phyloP scores from a whole-genome alignment of 2,113 vertebrate species.

The Terrapene triunguis region DNA sequence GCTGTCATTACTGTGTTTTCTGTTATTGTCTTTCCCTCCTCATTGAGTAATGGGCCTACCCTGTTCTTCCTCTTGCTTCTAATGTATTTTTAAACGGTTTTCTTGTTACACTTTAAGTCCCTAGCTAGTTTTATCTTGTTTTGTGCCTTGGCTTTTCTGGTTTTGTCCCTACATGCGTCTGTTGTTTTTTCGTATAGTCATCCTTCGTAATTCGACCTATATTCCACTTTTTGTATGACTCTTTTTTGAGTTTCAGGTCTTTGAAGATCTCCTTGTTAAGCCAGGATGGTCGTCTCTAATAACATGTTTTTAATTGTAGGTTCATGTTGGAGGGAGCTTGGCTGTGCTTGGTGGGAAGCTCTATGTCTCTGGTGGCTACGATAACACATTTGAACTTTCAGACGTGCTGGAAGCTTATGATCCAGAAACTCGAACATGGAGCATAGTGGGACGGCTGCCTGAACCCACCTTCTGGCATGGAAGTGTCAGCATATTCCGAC shows the following conservation, averaged over 20 bases:
- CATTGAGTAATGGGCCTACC: not conserved
- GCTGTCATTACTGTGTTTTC: not conserved
- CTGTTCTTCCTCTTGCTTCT: not conserved
- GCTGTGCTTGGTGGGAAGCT: conserved; percentile 92
- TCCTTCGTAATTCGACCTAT: not conserved
- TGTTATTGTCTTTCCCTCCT: no score
- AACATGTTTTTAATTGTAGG: conserved; percentile 71
- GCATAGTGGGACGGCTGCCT: conserved; percentile 86
- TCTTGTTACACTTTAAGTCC: not conserved
- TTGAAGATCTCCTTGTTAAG: not conserved
- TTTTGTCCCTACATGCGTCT: not conserved
- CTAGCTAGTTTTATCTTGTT: not conserved
- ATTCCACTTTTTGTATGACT: not conserved
- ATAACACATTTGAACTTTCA: conserved; percentile 95
- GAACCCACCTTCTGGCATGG: conserved; percentile 98
- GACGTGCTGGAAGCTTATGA: conserved; percentile 93
- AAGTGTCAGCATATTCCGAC: conserved; percentile 98
- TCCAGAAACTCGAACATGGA: conserved; percentile 84
- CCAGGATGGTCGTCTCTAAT: not conserved
- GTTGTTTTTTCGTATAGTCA: not conserved
- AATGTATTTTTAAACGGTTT: not conserved
- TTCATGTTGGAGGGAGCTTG: conserved; percentile 95
- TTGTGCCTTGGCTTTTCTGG: not conserved
- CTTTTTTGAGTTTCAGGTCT: not conserved
- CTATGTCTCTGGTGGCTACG: conserved; percentile 95